Conservation (phyloP, 2,888 invertebrate species). For the Halictus quadricinctus region DNA sequence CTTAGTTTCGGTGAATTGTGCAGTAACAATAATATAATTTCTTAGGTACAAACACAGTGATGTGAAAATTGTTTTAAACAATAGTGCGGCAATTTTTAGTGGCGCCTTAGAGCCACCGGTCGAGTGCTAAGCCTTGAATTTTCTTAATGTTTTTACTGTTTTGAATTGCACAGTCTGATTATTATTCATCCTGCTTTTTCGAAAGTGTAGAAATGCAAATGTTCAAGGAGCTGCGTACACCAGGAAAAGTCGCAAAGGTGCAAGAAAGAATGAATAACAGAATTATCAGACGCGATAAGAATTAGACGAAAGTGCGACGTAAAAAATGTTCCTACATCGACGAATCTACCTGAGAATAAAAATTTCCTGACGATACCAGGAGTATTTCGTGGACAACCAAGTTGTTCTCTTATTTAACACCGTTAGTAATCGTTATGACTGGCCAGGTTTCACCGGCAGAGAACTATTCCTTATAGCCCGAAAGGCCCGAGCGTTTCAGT, state of each 20-base stretch:
- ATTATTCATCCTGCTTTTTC: neutral
- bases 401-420: neutral
- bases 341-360: neutral
- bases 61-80: too few relatives aligned
- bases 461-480: neutral
- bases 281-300: neutral
- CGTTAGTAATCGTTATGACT: neutral
- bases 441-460: neutral
- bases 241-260: neutral
- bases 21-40: too few relatives aligned
- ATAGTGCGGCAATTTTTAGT: too few relatives aligned
- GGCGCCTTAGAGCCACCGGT: too few relatives aligned
- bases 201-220: neutral
- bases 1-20: too few relatives aligned
- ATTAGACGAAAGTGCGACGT: neutral
- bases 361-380: neutral
- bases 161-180: neutral
- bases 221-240: neutral
- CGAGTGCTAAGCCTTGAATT: too few relatives aligned
- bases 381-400: neutral
- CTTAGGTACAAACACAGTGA: too few relatives aligned
- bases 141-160: too few relatives aligned
- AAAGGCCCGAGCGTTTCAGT: slow-evolving; percentile 4
- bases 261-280: neutral
- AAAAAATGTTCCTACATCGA: neutral